Conservation (phyloP, 1,140 invertebrate genomes). For the Macrotrachela quadricornifera region DNA sequence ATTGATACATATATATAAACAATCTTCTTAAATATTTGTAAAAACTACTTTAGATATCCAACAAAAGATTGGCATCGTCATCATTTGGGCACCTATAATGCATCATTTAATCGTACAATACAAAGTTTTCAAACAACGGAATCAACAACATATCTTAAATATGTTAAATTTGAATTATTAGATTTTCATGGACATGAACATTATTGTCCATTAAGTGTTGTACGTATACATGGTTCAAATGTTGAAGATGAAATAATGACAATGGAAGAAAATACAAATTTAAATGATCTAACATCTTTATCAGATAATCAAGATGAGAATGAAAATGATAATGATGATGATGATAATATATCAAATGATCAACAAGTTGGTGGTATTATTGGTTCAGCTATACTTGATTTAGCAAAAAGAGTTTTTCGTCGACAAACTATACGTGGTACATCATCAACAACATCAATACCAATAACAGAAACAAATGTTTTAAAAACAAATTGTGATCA, state of each 20-base stretch:
- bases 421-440: too few relatives aligned
- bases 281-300: too few relatives aligned
- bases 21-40: not conserved
- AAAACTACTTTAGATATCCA: not conserved
- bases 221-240: slow-evolving; percentile 2
- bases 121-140: slow-evolving; percentile 36
- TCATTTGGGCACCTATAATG: not conserved
- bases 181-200: slow-evolving; percentile 86
- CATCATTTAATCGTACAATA: not conserved
- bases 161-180: slow-evolving; percentile 43
- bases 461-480: too few relatives aligned
- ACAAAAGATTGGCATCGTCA: not conserved
- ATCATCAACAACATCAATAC: too few relatives aligned
- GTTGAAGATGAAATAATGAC: not conserved
- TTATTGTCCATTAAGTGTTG: slow-evolving; percentile 64
- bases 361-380: too few relatives aligned
- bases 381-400: too few relatives aligned
- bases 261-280: too few relatives aligned
- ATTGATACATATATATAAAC: not conserved
- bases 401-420: too few relatives aligned
- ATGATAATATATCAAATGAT: too few relatives aligned
- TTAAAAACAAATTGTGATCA: too few relatives aligned
- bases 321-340: too few relatives aligned
- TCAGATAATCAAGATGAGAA: too few relatives aligned
- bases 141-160: slow-evolving; percentile 48